Conservation (phyloP, 2,113 vertebrate genomes). For the Halichoeres trimaculatus region DNA sequence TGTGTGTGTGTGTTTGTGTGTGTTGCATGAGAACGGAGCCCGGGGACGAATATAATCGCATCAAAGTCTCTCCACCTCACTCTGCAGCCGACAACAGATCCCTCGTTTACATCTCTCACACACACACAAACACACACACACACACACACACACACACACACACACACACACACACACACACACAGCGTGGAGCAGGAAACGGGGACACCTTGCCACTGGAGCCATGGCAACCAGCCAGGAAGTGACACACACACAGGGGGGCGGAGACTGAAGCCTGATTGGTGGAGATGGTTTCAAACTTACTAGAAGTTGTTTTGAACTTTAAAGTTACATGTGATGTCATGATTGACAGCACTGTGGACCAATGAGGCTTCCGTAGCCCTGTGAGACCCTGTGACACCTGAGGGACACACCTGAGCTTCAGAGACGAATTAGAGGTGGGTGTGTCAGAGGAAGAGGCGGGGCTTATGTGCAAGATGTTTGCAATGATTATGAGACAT, state of each 20-base stretch:
- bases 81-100: background rate
- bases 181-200: background rate
- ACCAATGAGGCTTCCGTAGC: too few species aligned
- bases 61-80: background rate
- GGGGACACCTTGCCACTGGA: constrained; percentile 42
- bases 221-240: constrained; percentile 65
- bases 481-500: too few species aligned
- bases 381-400: too few species aligned
- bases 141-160: background rate
- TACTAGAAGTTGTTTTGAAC: background rate
- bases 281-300: background rate
- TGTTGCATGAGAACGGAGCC: too few species aligned
- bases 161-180: background rate
- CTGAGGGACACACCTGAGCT: too few species aligned
- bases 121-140: too few species aligned
- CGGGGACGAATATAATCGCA: background rate
- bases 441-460: too few species aligned
- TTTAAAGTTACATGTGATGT: background rate
- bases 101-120: background rate
- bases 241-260: constrained; percentile 25
- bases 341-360: too few species aligned
- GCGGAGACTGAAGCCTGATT: constrained; percentile 25
- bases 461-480: too few species aligned
- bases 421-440: too few species aligned
- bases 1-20: too few species aligned